These are phyloP conservation scores for Drosophila micromelanica DNA, from an alignment of 1,140 invertebrate species.

Conservation along the genomic window DNA sequence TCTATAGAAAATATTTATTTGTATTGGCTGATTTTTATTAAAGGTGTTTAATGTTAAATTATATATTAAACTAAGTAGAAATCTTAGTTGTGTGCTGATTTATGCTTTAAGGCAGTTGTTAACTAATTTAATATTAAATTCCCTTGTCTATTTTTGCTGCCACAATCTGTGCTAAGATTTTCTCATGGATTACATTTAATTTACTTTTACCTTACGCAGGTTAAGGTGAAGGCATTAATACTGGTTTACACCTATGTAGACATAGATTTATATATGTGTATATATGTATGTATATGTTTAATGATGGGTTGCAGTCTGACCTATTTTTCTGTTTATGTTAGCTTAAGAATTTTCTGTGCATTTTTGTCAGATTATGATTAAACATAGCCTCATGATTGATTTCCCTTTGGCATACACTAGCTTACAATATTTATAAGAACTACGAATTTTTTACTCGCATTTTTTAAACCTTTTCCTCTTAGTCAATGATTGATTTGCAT, in stretches of 20 bases:
- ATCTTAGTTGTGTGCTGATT: not conserved
- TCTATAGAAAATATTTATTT: too few species aligned
- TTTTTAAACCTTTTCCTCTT: not conserved
- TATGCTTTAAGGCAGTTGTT: not conserved
- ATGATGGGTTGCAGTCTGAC: slow-evolving; percentile 4
- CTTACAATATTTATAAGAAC: slow-evolving; percentile 2
- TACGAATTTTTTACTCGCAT: not conserved
- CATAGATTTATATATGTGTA: not conserved
- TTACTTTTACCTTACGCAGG: not conserved
- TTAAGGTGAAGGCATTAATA: slow-evolving; percentile 4
- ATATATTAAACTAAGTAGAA: not conserved
- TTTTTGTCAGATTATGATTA: slow-evolving; percentile 16
- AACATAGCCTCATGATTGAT: slow-evolving; percentile 23
- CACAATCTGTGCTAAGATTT: not conserved
- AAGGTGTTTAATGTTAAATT: too few species aligned
- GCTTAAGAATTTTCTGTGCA: not conserved
- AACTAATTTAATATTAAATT: not conserved
- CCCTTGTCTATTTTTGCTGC: not conserved
- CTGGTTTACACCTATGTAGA: not conserved
- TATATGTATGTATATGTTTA: not conserved
- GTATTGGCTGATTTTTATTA: too few species aligned
- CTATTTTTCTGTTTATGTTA: slow-evolving; percentile 7
- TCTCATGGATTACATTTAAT: not conserved
- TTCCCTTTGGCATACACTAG: not conserved
- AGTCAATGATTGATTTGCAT: slow-evolving; percentile 23